Percentiles rank a stretch among this genome's conserved stretches.
Evolutionary conservation across 2,113 vertebrate genomes (phyloP).

Genomic region (Alethe castanea): DNA sequence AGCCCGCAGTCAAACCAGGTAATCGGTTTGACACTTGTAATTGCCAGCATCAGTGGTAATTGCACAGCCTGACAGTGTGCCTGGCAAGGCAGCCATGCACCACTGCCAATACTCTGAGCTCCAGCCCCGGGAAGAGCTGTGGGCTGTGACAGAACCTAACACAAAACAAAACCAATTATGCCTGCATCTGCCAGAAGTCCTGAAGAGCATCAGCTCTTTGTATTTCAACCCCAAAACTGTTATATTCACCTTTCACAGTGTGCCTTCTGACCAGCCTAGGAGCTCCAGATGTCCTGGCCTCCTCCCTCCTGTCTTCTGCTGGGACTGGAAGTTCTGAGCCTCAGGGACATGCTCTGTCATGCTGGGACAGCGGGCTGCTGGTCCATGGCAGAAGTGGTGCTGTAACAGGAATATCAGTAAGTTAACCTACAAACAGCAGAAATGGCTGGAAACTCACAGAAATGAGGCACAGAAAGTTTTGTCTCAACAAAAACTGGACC

Average conservation of each 20-base stretch:
- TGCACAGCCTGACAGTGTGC: too few relatives aligned
- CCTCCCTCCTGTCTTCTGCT: background rate
- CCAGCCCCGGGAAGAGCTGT: background rate
- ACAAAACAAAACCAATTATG: background rate
- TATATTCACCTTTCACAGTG: background rate
- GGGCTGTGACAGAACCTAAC: background rate
- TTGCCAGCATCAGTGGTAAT: background rate
- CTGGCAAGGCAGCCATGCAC: background rate
- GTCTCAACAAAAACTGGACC: background rate
- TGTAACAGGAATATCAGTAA: background rate
- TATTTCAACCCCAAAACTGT: background rate
- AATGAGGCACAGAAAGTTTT: background rate
- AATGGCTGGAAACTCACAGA: background rate
- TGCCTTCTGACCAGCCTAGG: background rate
- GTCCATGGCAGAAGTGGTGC: background rate
- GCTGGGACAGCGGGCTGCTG: background rate
- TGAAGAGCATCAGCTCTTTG: background rate
- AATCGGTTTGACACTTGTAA: background rate
- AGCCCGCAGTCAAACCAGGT: background rate
- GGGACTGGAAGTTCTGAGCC: background rate
- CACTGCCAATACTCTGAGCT: background rate
- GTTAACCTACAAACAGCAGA: background rate
- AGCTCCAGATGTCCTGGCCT: background rate
- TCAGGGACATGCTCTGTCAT: background rate
- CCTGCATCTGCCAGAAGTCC: background rate